Conservation (phyloP, 92 coral and sea anemone genomes). For the Palythoa grandis region DNA sequence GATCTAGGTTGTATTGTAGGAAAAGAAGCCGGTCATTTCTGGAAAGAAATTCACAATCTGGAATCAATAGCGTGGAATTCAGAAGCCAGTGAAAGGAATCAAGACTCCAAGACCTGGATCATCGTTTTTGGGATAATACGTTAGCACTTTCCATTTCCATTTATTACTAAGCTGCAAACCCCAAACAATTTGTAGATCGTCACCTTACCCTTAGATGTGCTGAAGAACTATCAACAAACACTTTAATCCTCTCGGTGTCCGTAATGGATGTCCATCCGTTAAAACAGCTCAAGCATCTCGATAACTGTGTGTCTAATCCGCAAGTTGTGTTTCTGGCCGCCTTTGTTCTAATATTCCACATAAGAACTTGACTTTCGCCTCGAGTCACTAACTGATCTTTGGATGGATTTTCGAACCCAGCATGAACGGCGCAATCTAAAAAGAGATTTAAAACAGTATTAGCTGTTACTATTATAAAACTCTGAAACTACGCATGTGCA, state of each 20-base stretch:
- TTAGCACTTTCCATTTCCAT: no score
- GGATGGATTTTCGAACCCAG: conserved; percentile 30
- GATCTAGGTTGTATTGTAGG: no score
- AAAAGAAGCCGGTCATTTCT: no score
- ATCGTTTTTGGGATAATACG: no score
- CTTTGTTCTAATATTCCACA: conserved; percentile 36
- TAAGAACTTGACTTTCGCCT: not conserved
- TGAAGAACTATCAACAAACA: conserved; percentile 18
- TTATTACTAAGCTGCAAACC: not conserved
- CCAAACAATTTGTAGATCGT: not conserved
- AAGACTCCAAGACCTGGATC: no score
- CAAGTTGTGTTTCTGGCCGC: not conserved
- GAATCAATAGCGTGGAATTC: no score
- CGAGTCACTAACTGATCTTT: conserved; percentile 12
- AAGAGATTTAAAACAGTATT: no score
- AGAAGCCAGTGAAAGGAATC: no score
- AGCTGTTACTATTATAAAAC: no score
- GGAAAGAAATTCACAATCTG: no score
- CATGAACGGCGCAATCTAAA: conserved; percentile 36
- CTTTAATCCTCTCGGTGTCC: conserved; percentile 16
- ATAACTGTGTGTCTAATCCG: conserved; percentile 5
- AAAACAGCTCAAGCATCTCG: conserved; percentile 20
- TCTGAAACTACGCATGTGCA: no score
- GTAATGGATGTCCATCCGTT: conserved; percentile 31
- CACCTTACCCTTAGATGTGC: conserved; percentile 37